Evolutionary conservation across 2,113 vertebrate genomes (phyloP).

Genomic region (Meles meles): DNA sequence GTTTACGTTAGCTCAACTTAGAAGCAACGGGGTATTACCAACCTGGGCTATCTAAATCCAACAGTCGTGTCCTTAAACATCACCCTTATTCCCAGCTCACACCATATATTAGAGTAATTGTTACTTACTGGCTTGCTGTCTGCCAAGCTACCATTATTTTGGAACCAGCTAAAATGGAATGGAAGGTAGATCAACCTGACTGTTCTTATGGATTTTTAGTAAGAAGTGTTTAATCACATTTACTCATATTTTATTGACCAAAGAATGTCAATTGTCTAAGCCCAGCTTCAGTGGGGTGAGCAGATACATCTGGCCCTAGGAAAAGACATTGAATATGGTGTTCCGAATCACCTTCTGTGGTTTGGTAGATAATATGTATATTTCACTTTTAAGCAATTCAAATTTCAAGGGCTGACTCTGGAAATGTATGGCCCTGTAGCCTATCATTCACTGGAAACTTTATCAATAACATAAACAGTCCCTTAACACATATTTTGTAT

Average conservation of each 20-base stretch:
- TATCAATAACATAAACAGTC: neutral
- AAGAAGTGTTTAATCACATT: neutral
- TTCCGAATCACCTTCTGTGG: neutral
- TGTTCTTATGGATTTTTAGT: neutral
- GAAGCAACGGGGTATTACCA: neutral
- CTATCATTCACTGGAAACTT: neutral
- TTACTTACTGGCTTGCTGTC: neutral
- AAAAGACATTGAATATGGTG: neutral
- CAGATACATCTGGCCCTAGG: neutral
- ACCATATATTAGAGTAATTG: neutral
- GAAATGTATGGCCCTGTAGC: neutral
- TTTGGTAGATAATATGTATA: neutral
- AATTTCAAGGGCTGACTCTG: neutral
- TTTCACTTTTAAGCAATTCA: neutral
- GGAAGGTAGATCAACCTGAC: neutral
- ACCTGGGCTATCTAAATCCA: neutral
- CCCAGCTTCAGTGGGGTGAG: neutral
- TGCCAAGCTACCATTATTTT: neutral
- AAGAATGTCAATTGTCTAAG: neutral
- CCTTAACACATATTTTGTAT: neutral
- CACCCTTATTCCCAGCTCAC: neutral
- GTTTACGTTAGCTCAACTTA: neutral
- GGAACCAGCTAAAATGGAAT: neutral
- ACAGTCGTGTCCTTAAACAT: neutral
- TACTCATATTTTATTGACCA: neutral